Percentiles rank a stretch among this genome's conserved stretches.
phyloP scores from a whole-genome alignment of 2,797 vertebrate genomes.

The Gymnocypris eckloni region DNA sequence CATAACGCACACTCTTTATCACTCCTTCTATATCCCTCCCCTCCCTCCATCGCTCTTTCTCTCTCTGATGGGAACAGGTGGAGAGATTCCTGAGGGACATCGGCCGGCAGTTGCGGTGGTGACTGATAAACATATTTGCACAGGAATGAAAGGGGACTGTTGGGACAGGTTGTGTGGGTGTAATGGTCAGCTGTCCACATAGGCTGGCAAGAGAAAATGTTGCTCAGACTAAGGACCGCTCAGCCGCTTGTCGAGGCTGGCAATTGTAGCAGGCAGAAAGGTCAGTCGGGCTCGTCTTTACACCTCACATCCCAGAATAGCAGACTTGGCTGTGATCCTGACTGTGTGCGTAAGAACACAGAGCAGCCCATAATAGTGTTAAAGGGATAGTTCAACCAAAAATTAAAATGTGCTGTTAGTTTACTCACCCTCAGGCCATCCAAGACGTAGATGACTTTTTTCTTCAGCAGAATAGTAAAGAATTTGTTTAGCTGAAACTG shows the following conservation, averaged over 20 bases:
- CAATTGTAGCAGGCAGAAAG: constrained; percentile 50
- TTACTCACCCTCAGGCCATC: background rate
- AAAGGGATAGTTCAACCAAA: background rate
- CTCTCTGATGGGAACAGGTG: constrained; percentile 57
- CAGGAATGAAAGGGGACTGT: constrained; percentile 46
- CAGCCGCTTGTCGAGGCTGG: constrained; percentile 29
- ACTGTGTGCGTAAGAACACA: background rate
- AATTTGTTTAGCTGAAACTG: background rate
- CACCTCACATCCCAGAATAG: constrained; percentile 56
- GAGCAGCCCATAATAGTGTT: background rate
- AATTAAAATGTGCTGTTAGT: background rate
- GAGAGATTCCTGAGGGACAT: constrained; percentile 50
- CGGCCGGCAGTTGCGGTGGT: constrained; percentile 53
- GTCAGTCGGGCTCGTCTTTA: constrained; percentile 50
- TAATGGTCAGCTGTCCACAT: constrained; percentile 54
- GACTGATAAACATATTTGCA: constrained; percentile 57
- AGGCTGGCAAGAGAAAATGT: constrained; percentile 45
- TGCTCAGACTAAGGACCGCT: constrained; percentile 15
- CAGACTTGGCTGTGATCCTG: constrained; percentile 7
- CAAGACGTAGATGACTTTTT: background rate
- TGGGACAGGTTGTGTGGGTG: constrained; percentile 32
- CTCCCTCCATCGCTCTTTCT: constrained; percentile 40
- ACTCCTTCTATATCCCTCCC: constrained; percentile 10
- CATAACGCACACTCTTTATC: constrained; percentile 24
- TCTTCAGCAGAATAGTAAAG: background rate